Conservation (phyloP, 2,888 invertebrate genomes). For the Psylliodes chrysocephalus region DNA sequence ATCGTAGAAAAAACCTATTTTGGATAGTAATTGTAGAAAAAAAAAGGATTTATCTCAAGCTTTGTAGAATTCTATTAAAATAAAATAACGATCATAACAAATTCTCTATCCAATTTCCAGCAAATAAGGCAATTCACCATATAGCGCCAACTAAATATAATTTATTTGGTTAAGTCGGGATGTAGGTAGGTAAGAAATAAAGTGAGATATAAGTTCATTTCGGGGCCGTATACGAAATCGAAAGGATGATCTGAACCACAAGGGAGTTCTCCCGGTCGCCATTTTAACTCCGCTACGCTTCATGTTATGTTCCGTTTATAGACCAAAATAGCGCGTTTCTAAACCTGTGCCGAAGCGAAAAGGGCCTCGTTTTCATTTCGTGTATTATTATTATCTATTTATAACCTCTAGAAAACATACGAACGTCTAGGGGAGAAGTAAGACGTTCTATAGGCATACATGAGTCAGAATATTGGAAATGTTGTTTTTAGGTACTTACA, state of each 20-base stretch:
- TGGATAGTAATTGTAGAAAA: no score
- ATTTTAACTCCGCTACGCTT: conserved; percentile 57
- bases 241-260: conserved; percentile 36
- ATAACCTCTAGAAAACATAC: conserved; percentile 45
- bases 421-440: conserved; percentile 31
- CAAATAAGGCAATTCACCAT: conserved; percentile 41
- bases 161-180: conserved; percentile 35
- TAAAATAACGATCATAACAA: conserved; percentile 30
- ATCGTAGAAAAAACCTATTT: no score
- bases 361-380: conserved; percentile 63
- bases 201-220: conserved; percentile 43
- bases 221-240: conserved; percentile 40
- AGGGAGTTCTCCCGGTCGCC: conserved; percentile 53
- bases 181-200: conserved; percentile 33
- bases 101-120: conserved; percentile 37
- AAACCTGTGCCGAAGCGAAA: conserved; percentile 62
- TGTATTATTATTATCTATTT: conserved; percentile 61
- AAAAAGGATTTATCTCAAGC: no score
- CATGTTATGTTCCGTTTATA: conserved; percentile 62
- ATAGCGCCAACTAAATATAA: conserved; percentile 42
- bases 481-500: no score
- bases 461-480: no score
- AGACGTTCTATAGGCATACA: background rate
- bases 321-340: conserved; percentile 63
- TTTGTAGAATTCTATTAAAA: no score